Percentiles rank a stretch among this genome's conserved stretches.
Conservation (phyloP, 1,140 invertebrate genomes). For the Antheraea mylitta region DNA sequence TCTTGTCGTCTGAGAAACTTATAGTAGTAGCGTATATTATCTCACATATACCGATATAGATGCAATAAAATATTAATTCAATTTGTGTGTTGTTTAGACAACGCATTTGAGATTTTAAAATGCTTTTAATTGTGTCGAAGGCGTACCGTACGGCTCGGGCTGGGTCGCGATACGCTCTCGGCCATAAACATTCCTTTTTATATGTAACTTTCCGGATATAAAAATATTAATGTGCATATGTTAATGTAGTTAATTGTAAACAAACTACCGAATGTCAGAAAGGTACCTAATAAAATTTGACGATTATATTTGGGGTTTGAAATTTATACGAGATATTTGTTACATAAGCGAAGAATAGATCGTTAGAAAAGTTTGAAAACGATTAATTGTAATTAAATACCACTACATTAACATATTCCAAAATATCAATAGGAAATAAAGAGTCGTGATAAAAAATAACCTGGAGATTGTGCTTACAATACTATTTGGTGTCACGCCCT, state of each 20-base stretch:
- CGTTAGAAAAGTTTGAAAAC: no score
- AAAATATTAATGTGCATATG: slow-evolving; percentile 1
- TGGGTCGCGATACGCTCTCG: not conserved
- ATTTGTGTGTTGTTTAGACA: slow-evolving; percentile 31
- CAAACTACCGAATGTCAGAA: not conserved
- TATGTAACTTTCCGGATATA: not conserved
- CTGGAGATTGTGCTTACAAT: no score
- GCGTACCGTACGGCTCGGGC: not conserved
- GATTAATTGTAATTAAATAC: no score
- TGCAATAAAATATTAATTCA: slow-evolving; percentile 43
- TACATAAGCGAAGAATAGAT: no score
- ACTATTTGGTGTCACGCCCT: no score
- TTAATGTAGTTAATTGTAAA: not conserved
- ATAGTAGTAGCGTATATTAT: not conserved
- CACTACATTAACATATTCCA: no score
- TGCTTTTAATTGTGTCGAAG: slow-evolving; percentile 24
- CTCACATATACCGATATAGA: slow-evolving; percentile 20
- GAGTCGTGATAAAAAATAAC: no score
- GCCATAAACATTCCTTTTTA: slow-evolving; percentile 3
- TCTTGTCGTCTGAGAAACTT: not conserved
- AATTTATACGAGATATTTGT: not conserved
- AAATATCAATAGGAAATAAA: no score
- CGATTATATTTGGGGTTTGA: not conserved
- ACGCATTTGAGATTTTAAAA: slow-evolving; percentile 19
- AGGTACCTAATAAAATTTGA: not conserved